These are phyloP conservation scores for Aradophagus sp. DNA, from an alignment of 1,140 invertebrate genomes.

Conservation along the genomic window DNA sequence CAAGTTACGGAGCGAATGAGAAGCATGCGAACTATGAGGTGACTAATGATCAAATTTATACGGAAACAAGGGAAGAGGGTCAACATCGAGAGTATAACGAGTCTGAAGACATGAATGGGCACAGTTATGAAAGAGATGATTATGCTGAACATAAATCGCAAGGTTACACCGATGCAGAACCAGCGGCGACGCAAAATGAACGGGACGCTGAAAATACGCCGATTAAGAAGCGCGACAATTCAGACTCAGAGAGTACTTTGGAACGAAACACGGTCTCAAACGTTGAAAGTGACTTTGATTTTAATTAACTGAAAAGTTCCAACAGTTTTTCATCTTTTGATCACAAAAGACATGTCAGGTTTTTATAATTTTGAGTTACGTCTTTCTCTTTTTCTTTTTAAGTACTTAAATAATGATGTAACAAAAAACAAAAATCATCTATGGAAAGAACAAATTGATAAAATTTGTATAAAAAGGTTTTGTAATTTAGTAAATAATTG, in stretches of 20 bases:
- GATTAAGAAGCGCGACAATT: slow-evolving; percentile 64
- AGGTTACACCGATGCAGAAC: slow-evolving; percentile 17
- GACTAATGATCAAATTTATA: slow-evolving; percentile 40
- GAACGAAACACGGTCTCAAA: slow-evolving; percentile 68
- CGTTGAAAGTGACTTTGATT: slow-evolving; percentile 72
- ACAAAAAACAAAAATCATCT: no score
- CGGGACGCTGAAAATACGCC: slow-evolving; percentile 19
- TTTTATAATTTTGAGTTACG: no score
- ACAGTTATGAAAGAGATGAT: slow-evolving; percentile 17
- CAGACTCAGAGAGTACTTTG: slow-evolving; percentile 71
- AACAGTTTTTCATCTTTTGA: no score
- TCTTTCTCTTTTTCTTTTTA: no score
- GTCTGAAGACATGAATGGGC: slow-evolving; percentile 9
- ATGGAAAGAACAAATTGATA: no score
- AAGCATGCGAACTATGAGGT: slow-evolving; percentile 38
- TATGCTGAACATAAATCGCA: slow-evolving; percentile 16
- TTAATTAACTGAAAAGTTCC: no score
- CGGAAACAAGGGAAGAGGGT: slow-evolving; percentile 11
- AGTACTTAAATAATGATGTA: no score
- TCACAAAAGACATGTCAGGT: no score
- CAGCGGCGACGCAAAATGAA: slow-evolving; percentile 12
- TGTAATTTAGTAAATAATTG: no score
- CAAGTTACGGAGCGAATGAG: slow-evolving; percentile 43
- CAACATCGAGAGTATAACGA: slow-evolving; percentile 7
- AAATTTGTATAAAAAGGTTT: no score